These are phyloP conservation scores for Poeciliopsis occidentalis DNA, from an alignment of 2,113 vertebrate species.

Conservation along the genomic window DNA sequence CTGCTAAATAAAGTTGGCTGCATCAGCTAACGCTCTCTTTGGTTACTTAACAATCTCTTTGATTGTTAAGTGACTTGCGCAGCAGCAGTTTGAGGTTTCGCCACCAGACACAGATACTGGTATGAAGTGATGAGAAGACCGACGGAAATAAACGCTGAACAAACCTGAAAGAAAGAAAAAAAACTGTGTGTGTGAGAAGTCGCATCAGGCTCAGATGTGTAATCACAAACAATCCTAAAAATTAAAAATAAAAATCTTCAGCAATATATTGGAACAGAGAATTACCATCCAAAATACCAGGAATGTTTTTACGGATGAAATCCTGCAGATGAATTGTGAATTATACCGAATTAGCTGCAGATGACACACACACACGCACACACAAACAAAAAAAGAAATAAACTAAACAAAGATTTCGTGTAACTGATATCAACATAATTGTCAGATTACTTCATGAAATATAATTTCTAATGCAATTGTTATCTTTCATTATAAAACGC, in stretches of 20 bases:
- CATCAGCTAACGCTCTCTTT: too few species aligned
- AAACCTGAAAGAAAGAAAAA: too few species aligned
- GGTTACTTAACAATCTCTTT: too few species aligned
- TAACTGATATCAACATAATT: slow-evolving; percentile 6
- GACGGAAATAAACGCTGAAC: neutral
- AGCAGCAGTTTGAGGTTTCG: too few species aligned
- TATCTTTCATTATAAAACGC: slow-evolving; percentile 16
- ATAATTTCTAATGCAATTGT: slow-evolving; percentile 15
- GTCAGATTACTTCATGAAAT: slow-evolving; percentile 2
- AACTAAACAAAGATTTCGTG: slow-evolving; percentile 17
- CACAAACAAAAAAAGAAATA: neutral
- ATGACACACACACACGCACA: neutral
- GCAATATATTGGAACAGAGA: neutral
- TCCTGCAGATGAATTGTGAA: neutral
- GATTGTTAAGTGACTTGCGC: too few species aligned
- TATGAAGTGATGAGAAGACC: neutral
- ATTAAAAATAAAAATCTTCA: too few species aligned
- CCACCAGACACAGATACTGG: neutral
- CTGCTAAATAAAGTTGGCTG: too few species aligned
- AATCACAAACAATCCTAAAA: neutral
- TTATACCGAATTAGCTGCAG: neutral
- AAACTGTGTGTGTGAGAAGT: neutral
- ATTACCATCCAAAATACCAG: neutral
- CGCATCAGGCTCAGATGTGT: neutral
- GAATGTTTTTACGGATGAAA: neutral